Evolutionary conservation across 2,113 vertebrate species (phyloP).

Genomic region (Myrmophylax atrothorax): DNA sequence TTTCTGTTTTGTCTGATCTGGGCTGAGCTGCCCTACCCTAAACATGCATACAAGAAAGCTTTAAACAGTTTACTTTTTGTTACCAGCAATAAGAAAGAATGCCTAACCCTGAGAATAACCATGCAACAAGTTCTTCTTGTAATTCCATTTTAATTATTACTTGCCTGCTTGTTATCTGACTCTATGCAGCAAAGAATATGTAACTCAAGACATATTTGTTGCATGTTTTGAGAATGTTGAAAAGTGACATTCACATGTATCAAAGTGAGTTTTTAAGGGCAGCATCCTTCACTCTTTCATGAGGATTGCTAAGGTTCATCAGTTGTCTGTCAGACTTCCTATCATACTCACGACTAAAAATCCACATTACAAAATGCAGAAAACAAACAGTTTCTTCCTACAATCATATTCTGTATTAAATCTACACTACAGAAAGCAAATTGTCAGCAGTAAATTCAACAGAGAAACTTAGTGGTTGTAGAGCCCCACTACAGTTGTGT

Average conservation of each 20-base stretch:
- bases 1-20: background rate
- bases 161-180: background rate
- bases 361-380: background rate
- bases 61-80: background rate
- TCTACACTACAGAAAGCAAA: background rate
- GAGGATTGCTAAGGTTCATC: background rate
- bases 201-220: background rate
- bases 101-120: background rate
- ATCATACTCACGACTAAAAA: constrained; percentile 24
- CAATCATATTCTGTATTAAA: background rate
- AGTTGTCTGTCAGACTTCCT: background rate
- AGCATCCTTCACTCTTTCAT: background rate
- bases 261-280: background rate
- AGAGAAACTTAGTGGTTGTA: background rate
- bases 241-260: accelerated
- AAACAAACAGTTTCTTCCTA: background rate
- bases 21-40: background rate
- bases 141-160: background rate
- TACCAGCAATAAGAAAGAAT: background rate
- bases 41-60: accelerated
- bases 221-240: background rate
- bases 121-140: background rate
- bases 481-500: background rate
- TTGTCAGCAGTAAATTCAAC: background rate
- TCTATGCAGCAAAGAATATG: background rate